Evolutionary conservation across 2,888 invertebrate genomes (phyloP), one percentile per base, ranked within the genome.

Genomic region (Archips xylosteana): DNA sequence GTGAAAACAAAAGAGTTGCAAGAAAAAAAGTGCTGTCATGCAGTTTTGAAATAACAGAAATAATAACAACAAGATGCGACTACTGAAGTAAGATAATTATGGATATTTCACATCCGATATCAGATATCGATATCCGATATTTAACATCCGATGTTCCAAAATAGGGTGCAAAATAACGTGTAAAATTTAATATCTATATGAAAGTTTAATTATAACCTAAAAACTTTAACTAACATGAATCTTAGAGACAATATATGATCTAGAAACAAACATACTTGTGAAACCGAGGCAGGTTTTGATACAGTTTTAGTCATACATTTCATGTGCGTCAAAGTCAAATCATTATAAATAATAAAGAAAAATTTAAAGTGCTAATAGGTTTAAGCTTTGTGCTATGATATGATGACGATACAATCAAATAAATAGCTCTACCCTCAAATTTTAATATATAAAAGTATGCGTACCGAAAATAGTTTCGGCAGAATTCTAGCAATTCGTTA

Each of bases 41-140:
- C 9, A 47, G 42, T 32, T 62, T 62, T 42, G 9, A 47, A 45
- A 63, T 34, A 45, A 34, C 34, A 64, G 45, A 64, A 65, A 65
- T 5, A 65, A 51, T 42, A 63, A 45, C 32, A 8, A 51, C 49
- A 51, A 34, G 51, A 12, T n/a, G 12, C 36, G 6, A 34, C 47
- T 51, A 34, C 51, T 12, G 10, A 63, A 63, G 45, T 13, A 12
- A 13, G 15, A 34, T n/a, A n/a, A 51, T 15, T 49, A 15, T 12
- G 3, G 1, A 36, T 3, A 65, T 49, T 51, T 54, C 0, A 51
- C 32, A 51, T 36, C n/a, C 39, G 4, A 2, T 32, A 23, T 23
- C 23, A 23, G 23, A 23, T 23, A 23, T 23, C 23, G 23, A 23
- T 23, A 23, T 23, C 23, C 23, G 23, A 23, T 23, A 23, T 23